These are phyloP conservation scores for Apostichopus parvimensis DNA, from an alignment of 35 echinoderm and acorn worm genomes.

Conservation along the genomic window DNA sequence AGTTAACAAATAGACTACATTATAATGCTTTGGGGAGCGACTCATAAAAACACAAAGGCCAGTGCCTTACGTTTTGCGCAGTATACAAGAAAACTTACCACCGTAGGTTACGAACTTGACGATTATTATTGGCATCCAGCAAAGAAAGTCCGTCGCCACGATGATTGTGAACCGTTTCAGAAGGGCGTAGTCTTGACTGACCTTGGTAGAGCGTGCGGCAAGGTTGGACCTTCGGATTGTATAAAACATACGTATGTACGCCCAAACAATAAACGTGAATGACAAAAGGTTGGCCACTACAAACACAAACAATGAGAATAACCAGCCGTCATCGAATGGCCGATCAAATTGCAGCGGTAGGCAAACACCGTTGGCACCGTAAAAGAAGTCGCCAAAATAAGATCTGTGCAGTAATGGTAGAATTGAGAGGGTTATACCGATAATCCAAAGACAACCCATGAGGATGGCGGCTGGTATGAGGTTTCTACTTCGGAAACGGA, in stretches of 20 bases:
- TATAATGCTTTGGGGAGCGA: too few species aligned
- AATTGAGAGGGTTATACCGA: conserved; percentile 61
- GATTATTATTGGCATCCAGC: conserved; percentile 97
- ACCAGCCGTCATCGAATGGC: conserved; percentile 86
- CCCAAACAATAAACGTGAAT: conserved; percentile 89
- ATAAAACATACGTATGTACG: conserved; percentile 89
- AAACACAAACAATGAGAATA: conserved; percentile 88
- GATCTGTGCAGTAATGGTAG: conserved; percentile 74
- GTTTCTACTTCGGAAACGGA: conserved; percentile 76
- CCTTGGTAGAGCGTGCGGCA: conserved; percentile 83
- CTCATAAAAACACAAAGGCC: too few species aligned
- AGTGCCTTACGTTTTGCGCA: too few species aligned
- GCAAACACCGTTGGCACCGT: conserved; percentile 95
- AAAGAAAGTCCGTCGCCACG: conserved; percentile 92
- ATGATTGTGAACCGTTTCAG: conserved; percentile 88
- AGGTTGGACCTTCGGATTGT: conserved; percentile 78
- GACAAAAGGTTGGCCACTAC: conserved; percentile 81
- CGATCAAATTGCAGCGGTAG: conserved; percentile 91
- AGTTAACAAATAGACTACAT: too few species aligned
- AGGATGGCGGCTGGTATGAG: conserved; percentile 70
- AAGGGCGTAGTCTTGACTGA: conserved; percentile 88
- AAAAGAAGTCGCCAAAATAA: conserved; percentile 91
- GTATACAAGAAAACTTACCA: conserved; percentile 54
- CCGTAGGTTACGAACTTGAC: conserved; percentile 84
- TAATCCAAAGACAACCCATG: conserved; percentile 78